phyloP scores from a whole-genome alignment of 2,888 invertebrate genomes.

The Stictocephala bisonia region DNA sequence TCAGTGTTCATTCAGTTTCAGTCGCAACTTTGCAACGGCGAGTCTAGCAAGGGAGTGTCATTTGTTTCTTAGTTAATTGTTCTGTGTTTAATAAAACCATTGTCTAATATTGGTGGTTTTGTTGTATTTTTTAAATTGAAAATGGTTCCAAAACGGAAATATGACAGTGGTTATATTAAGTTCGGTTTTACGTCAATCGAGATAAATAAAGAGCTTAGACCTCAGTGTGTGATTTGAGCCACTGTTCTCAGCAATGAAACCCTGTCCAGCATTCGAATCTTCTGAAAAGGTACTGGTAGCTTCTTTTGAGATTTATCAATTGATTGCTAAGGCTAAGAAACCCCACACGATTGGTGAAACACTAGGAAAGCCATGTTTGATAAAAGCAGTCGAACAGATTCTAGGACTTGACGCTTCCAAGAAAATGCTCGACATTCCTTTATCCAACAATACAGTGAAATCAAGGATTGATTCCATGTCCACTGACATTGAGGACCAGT shows the following conservation, averaged over 20 bases:
- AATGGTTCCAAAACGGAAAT: no score
- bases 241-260: constrained; percentile 30
- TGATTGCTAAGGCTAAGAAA: constrained; percentile 26
- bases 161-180: not conserved
- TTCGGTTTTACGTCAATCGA: not conserved
- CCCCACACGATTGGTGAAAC: no score
- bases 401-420: not conserved
- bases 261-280: not conserved
- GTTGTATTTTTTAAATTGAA: not conserved
- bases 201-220: not conserved
- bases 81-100: no score
- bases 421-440: constrained; percentile 11
- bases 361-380: constrained; percentile 9
- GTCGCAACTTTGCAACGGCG: no score
- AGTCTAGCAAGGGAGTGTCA: no score
- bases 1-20: no score
- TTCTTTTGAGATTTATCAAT: constrained; percentile 10
- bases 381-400: no score
- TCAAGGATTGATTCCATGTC: constrained; percentile 1
- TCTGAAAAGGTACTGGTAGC: constrained; percentile 33
- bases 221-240: no score
- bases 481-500: constrained; percentile 19
- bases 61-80: no score
- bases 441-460: constrained; percentile 24
- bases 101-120: no score